A percentile compares a stretch with the other conserved stretches of the same genome.
Conservation (phyloP, 2,113 vertebrate species). For the Sardina pilchardus region DNA sequence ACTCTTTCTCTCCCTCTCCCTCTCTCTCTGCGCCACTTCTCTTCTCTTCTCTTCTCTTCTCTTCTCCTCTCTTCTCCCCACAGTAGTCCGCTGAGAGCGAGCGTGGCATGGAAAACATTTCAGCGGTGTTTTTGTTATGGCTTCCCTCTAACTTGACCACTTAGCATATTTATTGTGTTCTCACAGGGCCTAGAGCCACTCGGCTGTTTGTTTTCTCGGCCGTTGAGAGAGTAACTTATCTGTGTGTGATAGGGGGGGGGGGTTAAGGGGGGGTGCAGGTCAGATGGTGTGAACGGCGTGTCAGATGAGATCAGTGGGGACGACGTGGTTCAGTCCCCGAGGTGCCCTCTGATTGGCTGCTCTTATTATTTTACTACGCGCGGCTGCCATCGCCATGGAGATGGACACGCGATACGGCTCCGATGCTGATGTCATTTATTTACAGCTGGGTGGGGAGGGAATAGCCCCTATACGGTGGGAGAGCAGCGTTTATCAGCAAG, state of each 20-base stretch:
- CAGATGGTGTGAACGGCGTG: not conserved
- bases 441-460: not conserved
- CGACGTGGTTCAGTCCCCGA: not conserved
- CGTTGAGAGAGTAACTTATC: constrained; percentile 4
- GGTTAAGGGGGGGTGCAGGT: not conserved
- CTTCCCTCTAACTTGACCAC: not conserved
- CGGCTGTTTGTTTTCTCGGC: not conserved
- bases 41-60: not conserved
- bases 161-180: constrained; percentile 16
- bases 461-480: not conserved
- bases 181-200: not conserved
- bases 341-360: not conserved
- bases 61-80: not conserved
- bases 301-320: not conserved
- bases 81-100: not conserved
- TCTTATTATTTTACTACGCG: constrained; percentile 9
- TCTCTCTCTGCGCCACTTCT: not conserved
- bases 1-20: not conserved
- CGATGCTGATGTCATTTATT: not conserved
- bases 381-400: not conserved
- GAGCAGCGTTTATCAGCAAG: not conserved
- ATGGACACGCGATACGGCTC: not conserved
- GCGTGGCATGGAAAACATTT: not conserved
- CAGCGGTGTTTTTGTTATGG: not conserved
- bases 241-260: constrained; percentile 1